A percentile compares a stretch with the other conserved stretches of the same genome.
Evolutionary conservation across 2,888 invertebrate species (phyloP).

Genomic region (Drosophila infuscata): DNA sequence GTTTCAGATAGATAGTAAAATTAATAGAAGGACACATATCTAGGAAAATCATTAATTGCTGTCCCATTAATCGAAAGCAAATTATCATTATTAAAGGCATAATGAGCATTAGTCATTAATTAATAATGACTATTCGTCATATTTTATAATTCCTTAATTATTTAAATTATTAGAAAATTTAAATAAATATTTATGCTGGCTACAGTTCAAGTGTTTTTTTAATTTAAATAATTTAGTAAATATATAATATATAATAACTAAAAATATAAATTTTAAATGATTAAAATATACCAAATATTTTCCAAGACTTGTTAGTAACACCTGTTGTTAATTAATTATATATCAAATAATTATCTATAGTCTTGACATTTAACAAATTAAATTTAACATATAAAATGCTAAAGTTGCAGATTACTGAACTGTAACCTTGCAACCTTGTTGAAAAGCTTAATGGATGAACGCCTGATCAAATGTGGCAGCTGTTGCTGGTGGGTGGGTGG

Average conservation of each 20-base stretch:
- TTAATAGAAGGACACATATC: background rate
- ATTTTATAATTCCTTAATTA: background rate
- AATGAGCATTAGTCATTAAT: background rate
- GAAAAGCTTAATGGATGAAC: background rate
- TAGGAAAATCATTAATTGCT: background rate
- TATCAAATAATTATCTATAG: background rate
- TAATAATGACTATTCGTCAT: no score
- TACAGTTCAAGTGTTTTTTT: background rate
- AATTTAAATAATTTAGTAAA: background rate
- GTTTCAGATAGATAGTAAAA: background rate
- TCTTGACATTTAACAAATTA: constrained; percentile 11
- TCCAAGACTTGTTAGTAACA: no score
- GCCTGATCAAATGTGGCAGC: background rate
- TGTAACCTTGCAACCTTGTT: constrained; percentile 1
- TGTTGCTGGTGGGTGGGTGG: background rate
- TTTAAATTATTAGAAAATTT: background rate
- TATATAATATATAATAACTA: background rate
- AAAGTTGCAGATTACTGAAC: constrained; percentile 3
- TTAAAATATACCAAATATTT: background rate
- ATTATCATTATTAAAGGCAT: background rate
- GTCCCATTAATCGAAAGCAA: background rate
- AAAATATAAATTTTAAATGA: background rate
- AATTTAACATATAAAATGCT: background rate
- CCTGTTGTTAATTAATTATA: background rate
- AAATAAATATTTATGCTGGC: background rate